A percentile compares a stretch with the other conserved stretches of the same genome.
phyloP scores from a whole-genome alignment of 2,797 vertebrate species.

The Bothrops alternatus region DNA sequence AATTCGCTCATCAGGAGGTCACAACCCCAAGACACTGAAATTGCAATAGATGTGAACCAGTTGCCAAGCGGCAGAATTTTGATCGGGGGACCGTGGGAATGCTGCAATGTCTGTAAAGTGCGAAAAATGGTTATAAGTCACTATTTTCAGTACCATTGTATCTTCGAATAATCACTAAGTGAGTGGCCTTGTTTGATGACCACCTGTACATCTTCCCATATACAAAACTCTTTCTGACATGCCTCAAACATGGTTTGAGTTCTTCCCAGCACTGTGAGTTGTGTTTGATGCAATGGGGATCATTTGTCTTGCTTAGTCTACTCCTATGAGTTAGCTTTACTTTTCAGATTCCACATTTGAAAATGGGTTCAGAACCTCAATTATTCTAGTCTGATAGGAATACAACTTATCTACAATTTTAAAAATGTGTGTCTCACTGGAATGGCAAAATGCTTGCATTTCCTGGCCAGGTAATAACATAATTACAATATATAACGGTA shows the following conservation, averaged over 20 bases:
- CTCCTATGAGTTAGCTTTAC: neutral
- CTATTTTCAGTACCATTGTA: neutral
- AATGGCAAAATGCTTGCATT: slow-evolving; percentile 13
- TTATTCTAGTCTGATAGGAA: neutral
- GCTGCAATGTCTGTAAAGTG: neutral
- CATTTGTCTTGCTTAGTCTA: neutral
- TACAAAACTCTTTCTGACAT: neutral
- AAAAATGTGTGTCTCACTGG: neutral
- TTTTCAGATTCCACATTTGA: neutral
- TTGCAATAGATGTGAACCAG: neutral
- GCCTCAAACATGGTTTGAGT: neutral
- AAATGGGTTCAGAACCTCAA: neutral
- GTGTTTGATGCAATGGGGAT: neutral
- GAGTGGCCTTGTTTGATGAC: neutral
- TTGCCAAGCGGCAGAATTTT: neutral
- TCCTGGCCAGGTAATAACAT: slow-evolving; percentile 5
- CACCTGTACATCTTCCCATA: neutral
- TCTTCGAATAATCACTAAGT: neutral
- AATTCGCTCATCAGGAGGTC: neutral
- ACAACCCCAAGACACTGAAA: neutral
- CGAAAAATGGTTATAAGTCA: neutral
- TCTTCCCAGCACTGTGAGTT: neutral
- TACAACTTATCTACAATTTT: neutral
- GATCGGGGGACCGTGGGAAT: neutral
- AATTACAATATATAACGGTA: slow-evolving; percentile 21